Conservation (phyloP, 2,113 vertebrate species). For the Casuarius casuarius region DNA sequence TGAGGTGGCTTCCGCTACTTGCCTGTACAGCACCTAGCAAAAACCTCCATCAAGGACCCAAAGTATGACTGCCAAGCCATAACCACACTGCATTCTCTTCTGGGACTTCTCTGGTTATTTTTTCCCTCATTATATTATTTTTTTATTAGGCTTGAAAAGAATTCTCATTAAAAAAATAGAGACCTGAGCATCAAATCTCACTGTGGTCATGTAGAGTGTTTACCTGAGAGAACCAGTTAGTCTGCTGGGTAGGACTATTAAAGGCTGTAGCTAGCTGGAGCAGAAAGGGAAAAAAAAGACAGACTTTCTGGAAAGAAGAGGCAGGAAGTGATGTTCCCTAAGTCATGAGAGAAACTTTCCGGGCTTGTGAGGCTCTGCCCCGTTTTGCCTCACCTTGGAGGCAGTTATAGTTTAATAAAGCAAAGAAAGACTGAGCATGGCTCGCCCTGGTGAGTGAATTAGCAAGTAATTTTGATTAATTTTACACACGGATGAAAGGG, state of each 20-base stretch:
- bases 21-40: background rate
- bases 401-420: background rate
- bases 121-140: background rate
- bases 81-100: background rate
- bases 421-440: background rate
- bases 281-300: background rate
- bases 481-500: background rate
- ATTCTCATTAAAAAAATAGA: background rate
- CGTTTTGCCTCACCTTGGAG: background rate
- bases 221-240: background rate
- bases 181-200: background rate
- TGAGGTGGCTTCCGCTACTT: background rate
- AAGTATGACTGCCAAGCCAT: background rate
- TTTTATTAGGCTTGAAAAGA: constrained; percentile 24
- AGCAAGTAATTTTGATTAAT: background rate
- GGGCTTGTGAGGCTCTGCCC: background rate
- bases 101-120: background rate
- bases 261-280: background rate
- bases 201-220: background rate
- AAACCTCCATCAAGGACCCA: background rate
- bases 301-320: background rate
- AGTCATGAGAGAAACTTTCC: background rate
- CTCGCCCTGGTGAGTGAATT: background rate
- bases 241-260: background rate
- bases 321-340: background rate